Evolutionary conservation across 2,113 vertebrate genomes (phyloP).

Genomic region (Neolamprologus falcicula): DNA sequence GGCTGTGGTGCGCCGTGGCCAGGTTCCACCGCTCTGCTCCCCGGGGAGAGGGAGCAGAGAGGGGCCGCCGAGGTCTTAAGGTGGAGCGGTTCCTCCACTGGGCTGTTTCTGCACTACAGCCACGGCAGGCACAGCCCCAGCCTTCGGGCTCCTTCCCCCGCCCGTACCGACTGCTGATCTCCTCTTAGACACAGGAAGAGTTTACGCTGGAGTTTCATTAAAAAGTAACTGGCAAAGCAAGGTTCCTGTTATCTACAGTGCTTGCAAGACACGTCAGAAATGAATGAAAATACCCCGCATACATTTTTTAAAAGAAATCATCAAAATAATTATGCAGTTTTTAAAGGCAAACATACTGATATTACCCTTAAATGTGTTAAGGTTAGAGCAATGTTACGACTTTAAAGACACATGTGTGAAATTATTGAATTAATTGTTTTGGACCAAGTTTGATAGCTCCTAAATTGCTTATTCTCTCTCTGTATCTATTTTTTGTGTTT

Average conservation of each 20-base stretch:
- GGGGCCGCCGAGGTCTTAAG: constrained; percentile 62
- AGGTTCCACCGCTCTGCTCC: constrained; percentile 18
- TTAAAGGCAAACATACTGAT: neutral
- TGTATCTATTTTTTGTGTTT: neutral
- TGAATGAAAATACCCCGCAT: neutral
- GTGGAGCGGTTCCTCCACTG: constrained; percentile 13
- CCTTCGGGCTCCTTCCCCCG: neutral
- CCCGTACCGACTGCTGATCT: neutral
- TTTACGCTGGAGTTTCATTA: constrained; percentile 1
- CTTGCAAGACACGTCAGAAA: neutral
- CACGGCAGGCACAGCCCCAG: neutral
- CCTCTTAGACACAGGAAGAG: neutral
- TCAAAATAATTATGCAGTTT: neutral
- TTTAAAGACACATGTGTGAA: neutral
- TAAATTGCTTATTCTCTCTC: neutral
- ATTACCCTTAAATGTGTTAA: neutral
- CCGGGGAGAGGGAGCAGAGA: constrained; percentile 17
- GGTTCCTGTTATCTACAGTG: neutral
- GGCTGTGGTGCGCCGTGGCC: constrained; percentile 37
- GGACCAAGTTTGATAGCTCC: neutral
- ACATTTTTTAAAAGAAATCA: neutral
- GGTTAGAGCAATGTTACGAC: neutral
- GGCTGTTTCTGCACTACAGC: neutral
- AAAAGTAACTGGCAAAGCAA: neutral
- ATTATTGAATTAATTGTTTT: neutral